A percentile compares a stretch with the other conserved stretches of the same genome.
Conservation (phyloP, 2,113 vertebrate genomes). For the Benthochromis sp. region DNA sequence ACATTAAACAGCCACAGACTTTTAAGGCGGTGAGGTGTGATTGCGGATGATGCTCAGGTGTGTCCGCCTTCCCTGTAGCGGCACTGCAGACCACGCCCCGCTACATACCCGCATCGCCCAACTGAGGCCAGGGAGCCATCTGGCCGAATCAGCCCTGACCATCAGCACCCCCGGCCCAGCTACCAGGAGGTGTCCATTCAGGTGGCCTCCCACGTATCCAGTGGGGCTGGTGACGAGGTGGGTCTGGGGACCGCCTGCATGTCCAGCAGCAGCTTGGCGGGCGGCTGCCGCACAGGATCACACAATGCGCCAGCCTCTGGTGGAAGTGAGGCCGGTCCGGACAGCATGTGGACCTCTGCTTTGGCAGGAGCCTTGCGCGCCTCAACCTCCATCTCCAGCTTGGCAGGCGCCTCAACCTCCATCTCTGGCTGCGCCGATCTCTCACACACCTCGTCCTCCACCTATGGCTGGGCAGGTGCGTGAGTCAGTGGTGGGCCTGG, state of each 20-base stretch:
- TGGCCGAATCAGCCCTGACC: background rate
- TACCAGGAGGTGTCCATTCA: background rate
- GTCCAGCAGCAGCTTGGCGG: accelerated
- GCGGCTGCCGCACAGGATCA: background rate
- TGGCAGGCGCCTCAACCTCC: background rate
- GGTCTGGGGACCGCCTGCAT: background rate
- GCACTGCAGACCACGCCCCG: background rate
- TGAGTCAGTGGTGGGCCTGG: background rate
- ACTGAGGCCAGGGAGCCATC: background rate
- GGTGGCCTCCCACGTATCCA: background rate
- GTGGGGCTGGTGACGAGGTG: background rate
- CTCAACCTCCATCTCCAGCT: background rate
- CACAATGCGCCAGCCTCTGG: background rate
- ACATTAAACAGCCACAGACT: background rate
- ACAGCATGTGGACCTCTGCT: background rate
- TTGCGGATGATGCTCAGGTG: background rate
- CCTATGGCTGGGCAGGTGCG: accelerated
- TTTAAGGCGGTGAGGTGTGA: accelerated
- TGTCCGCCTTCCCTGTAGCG: background rate
- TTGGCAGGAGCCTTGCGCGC: accelerated
- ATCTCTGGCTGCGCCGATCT: background rate
- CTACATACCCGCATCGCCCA: background rate
- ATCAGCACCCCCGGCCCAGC: accelerated
- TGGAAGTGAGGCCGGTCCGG: background rate
- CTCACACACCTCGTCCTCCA: background rate